Base-by-base conservation (phyloP, 2,113 vertebrate species). In the Tricholaema leucomelas region DNA sequence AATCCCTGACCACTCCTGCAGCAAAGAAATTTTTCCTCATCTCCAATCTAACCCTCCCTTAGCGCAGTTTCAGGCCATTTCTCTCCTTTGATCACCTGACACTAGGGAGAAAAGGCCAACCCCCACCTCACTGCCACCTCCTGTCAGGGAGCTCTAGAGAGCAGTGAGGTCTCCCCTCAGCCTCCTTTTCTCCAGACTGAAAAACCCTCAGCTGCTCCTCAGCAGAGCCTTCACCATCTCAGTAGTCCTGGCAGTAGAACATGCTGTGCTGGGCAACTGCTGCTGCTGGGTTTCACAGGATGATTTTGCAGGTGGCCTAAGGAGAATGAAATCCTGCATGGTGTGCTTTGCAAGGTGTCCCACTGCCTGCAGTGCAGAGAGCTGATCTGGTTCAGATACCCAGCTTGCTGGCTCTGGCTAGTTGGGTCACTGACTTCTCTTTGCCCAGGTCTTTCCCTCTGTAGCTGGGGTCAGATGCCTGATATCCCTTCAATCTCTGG, bases 281-380 rank as follows among this genome's bases (percentile, higher is more conserved):
- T 59, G 46, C 48, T 74, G 81, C 33, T 2, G 4, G 15, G 23
- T 66, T 78, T 88, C 65, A 69, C 25, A 71, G 50, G n/a, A 83
- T 31, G 20, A 24, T 74, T 91, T 77, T 88, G 36, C 36, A 59
- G 33, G 33, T 48, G 38, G 30, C 58, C 10, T 40, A 36, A 60
- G 67, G 2, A 52, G 63, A 81, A 71, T 5, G n/a, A 61, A 52
- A 36, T 52, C 33, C 17, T 60, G 64, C 20, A 28, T 3, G 12
- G 8, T 30, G 56, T 35, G 60, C 19, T 6, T 11, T 81, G 77
- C 50, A 86, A 55, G 64, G 44, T 42, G 24, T 87, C 78, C 31
- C 44, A 4, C 1, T 25, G 76, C 69, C 35, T 65, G 18, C 0
- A 0, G 60, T 59, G 18, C 35, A 77, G 69, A 61, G 36, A 30